Evolutionary conservation across 2,113 vertebrate species (phyloP).

Genomic region (Leiothrix lutea): DNA sequence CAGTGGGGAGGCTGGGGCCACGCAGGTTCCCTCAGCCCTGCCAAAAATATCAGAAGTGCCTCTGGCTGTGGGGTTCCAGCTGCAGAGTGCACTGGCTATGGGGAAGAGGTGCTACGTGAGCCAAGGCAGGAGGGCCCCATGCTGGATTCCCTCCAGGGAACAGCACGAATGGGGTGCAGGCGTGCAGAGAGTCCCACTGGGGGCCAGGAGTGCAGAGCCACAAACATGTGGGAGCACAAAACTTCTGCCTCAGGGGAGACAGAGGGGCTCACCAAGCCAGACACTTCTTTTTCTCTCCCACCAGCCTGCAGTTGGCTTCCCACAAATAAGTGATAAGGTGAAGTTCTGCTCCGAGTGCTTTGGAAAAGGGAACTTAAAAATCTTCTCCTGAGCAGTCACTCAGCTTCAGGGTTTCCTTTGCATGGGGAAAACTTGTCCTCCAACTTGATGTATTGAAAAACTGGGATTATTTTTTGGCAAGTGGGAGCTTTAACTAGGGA

Average conservation of each 20-base stretch:
- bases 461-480: neutral
- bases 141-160: neutral
- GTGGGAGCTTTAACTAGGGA: neutral
- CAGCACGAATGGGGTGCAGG: accelerated
- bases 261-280: neutral
- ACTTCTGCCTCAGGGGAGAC: neutral
- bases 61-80: neutral
- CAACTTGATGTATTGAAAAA: neutral
- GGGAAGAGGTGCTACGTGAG: neutral
- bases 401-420: neutral
- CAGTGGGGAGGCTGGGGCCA: accelerated
- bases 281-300: neutral
- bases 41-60: neutral
- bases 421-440: neutral
- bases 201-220: neutral
- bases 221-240: neutral
- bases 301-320: accelerated
- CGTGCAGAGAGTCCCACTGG: accelerated
- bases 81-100: accelerated
- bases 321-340: neutral
- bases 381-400: neutral
- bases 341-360: neutral
- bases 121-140: accelerated
- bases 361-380: neutral
- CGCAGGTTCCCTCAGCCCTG: neutral